Conservation (phyloP, 2,113 vertebrate genomes). For the Albula glossodonta region DNA sequence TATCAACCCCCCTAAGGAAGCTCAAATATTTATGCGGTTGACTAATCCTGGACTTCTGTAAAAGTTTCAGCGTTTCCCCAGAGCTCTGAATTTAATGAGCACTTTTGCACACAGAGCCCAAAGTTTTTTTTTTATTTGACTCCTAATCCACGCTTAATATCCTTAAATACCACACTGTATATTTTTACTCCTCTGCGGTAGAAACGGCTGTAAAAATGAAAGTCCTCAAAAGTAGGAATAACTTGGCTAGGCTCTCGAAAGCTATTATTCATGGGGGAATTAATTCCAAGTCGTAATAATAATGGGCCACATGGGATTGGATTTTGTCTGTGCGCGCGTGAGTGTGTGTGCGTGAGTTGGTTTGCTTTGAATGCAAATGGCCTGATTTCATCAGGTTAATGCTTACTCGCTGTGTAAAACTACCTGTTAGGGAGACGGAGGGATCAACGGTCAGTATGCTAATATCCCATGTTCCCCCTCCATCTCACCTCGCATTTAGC, state of each 20-base stretch:
- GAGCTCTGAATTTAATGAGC: slow-evolving; percentile 25
- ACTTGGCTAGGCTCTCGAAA: background rate
- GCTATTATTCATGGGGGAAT: background rate
- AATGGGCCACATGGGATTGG: background rate
- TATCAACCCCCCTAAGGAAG: slow-evolving; percentile 44
- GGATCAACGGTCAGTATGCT: slow-evolving; percentile 9
- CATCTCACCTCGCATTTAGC: slow-evolving; percentile 10
- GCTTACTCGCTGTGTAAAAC: slow-evolving; percentile 39
- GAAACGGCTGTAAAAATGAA: background rate
- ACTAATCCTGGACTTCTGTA: slow-evolving; percentile 44
- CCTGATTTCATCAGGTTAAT: slow-evolving; percentile 47
- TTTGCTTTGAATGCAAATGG: slow-evolving; percentile 44
- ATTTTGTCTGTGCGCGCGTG: background rate
- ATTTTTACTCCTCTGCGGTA: slow-evolving; percentile 5
- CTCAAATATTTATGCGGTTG: slow-evolving; percentile 61
- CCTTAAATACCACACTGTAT: slow-evolving; percentile 26
- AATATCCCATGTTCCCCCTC: slow-evolving; percentile 9
- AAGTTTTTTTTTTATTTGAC: slow-evolving; percentile 13
- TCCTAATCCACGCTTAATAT: slow-evolving; percentile 34
- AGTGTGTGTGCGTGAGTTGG: background rate
- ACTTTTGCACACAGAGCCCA: slow-evolving; percentile 16
- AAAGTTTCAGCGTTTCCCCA: slow-evolving; percentile 25
- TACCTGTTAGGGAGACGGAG: slow-evolving; percentile 13
- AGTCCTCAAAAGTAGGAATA: background rate
- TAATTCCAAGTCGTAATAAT: slow-evolving; percentile 5